phyloP scores from a whole-genome alignment of 2,888 invertebrate species.

The Punctoribates punctum region DNA sequence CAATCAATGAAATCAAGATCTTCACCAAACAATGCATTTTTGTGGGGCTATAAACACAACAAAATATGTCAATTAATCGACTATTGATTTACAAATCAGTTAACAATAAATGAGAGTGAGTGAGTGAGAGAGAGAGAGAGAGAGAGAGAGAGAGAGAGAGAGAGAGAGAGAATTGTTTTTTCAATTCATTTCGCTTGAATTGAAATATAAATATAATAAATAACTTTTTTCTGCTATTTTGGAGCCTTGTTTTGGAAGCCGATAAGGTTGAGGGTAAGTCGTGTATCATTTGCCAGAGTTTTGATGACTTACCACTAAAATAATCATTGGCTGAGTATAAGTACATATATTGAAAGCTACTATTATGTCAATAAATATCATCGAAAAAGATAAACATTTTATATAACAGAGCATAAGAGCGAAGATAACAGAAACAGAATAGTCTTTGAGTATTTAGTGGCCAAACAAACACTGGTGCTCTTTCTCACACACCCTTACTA shows the following conservation, averaged over 20 bases:
- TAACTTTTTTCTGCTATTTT: neutral
- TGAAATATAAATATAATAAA: too few species aligned
- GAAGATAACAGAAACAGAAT: neutral
- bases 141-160: too few species aligned
- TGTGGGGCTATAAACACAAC: too few species aligned
- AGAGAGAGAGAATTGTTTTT: too few species aligned
- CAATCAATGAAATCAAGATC: too few species aligned
- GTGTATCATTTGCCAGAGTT: neutral
- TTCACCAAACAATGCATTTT: too few species aligned
- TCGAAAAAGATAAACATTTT: neutral
- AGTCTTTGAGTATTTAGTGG: neutral
- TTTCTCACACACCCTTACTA: neutral
- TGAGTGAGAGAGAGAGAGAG: too few species aligned
- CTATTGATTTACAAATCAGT: too few species aligned
- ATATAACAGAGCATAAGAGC: neutral
- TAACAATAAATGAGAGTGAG: too few species aligned
- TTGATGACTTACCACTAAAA: neutral
- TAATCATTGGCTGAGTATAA: neutral
- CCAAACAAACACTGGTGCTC: neutral
- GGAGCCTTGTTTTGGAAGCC: neutral
- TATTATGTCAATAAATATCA: neutral
- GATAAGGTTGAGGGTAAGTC: neutral
- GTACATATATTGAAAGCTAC: neutral
- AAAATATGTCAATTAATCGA: too few species aligned
- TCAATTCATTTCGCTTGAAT: too few species aligned